Base-by-base conservation (phyloP, 1,140 invertebrate genomes). In the Diachasma alloeum region DNA sequence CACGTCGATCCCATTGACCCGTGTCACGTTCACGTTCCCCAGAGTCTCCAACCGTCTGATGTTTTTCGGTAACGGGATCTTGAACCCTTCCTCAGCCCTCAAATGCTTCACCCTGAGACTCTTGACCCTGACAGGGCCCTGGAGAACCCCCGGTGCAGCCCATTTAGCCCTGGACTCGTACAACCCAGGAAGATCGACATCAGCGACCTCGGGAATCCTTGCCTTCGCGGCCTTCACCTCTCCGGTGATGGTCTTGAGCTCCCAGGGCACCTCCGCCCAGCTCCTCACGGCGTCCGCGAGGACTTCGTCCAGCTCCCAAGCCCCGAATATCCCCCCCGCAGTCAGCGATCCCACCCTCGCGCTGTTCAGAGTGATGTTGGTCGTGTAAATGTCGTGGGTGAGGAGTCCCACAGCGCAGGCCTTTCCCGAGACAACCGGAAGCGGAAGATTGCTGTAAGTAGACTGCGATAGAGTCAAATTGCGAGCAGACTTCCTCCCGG, bases 1-100 rank as follows among this genome's bases (percentile, higher is more conserved):
- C 24, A 86, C 39, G 72, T 83, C 44, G 37, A 85, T 36, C 6
- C 63, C 44, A 68, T 87, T 86, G 15, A 87, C 79, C 9, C 17
- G 81, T 8, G 24, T 46, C 10, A 83, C 74, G 17, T 75, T 13
- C 22, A 80, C 44, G 70, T 86, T 80, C 63, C 39, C 68, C 48
- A 83, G 77, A 5, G 78, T 22, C 1, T 79, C 66, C 8, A 84
- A 31, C 39, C 82, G 84, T 63, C 67, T 77, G 39, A 83, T 67
- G 76, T 70, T 66, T 0, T 1, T 59, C 17, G 79, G 80, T 31
- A 80, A 53, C 24, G 78, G 48, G 22, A 76, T n/a, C 22, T 77
- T 68, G 2, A 87, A 78, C 6, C 59, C 53, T 17, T 37, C 8
- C 31, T 75, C 36, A 0, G 72, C 67, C 19, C 15, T 69, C 13